These are phyloP conservation scores for Drosophila kokeensis DNA, from an alignment of 2,888 invertebrate species.

Conservation along the genomic window DNA sequence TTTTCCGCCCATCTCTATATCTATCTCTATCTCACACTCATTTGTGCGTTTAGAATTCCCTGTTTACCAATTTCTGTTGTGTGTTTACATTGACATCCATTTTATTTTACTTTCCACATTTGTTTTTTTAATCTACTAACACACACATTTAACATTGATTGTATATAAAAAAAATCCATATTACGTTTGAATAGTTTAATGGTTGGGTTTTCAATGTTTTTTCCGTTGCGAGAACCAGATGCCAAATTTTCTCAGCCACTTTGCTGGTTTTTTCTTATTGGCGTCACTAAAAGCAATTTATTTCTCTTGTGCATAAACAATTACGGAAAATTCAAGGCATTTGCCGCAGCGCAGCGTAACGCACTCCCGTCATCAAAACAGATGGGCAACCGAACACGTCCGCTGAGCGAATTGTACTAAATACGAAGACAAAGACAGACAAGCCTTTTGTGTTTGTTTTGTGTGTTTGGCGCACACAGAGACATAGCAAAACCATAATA, in stretches of 20 bases:
- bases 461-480: slow-evolving; percentile 15
- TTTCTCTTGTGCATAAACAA: slow-evolving; percentile 50
- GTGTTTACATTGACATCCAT: slow-evolving; percentile 43
- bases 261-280: slow-evolving; percentile 34
- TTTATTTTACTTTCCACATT: slow-evolving; percentile 14
- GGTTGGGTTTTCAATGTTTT: slow-evolving; percentile 18
- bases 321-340: slow-evolving; percentile 15
- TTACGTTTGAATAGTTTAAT: slow-evolving; percentile 26
- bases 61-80: slow-evolving; percentile 17
- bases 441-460: slow-evolving; percentile 13
- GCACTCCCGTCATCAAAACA: neutral
- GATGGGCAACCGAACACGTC: slow-evolving; percentile 35
- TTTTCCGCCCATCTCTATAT: neutral
- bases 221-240: slow-evolving; percentile 28
- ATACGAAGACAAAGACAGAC: slow-evolving; percentile 25
- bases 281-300: slow-evolving; percentile 40
- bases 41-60: neutral
- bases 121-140: slow-evolving; percentile 23
- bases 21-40: neutral
- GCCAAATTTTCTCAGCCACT: slow-evolving; percentile 22
- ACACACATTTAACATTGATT: neutral
- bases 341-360: slow-evolving; percentile 8
- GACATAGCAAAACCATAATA: slow-evolving; percentile 3
- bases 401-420: slow-evolving; percentile 40
- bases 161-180: slow-evolving; percentile 1